These are phyloP conservation scores for Branchinecta lindahli DNA, from an alignment of 1,140 invertebrate species.

Conservation along the genomic window DNA sequence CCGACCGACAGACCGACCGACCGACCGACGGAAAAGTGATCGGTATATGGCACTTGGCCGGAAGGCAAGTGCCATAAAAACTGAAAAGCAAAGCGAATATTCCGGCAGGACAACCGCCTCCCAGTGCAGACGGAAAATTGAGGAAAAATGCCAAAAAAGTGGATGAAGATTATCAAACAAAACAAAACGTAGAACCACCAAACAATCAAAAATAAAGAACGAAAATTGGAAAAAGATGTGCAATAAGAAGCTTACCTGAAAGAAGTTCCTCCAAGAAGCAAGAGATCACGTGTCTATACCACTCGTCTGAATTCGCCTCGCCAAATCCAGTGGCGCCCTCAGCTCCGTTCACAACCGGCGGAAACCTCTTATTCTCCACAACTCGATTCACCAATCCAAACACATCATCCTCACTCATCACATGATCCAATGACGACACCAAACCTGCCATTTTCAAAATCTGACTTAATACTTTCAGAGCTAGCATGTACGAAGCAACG, in stretches of 20 bases:
- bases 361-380: background rate
- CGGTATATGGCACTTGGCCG: too few relatives aligned
- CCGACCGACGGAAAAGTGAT: too few relatives aligned
- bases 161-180: background rate
- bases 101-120: too few relatives aligned
- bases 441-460: background rate
- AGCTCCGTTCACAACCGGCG: background rate
- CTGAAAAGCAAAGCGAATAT: too few relatives aligned
- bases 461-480: background rate
- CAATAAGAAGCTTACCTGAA: background rate
- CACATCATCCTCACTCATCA: background rate
- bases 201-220: background rate
- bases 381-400: background rate
- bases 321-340: background rate
- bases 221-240: background rate
- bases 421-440: background rate
- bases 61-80: too few relatives aligned
- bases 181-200: background rate
- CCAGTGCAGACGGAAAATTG: too few relatives aligned
- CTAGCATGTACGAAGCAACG: background rate
- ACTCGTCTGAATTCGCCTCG: background rate
- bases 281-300: background rate
- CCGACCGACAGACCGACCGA: too few relatives aligned
- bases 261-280: conserved; percentile 2
- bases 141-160: background rate